These are phyloP conservation scores for Plodia interpunctella DNA, from an alignment of 1,140 invertebrate species.

Conservation along the genomic window DNA sequence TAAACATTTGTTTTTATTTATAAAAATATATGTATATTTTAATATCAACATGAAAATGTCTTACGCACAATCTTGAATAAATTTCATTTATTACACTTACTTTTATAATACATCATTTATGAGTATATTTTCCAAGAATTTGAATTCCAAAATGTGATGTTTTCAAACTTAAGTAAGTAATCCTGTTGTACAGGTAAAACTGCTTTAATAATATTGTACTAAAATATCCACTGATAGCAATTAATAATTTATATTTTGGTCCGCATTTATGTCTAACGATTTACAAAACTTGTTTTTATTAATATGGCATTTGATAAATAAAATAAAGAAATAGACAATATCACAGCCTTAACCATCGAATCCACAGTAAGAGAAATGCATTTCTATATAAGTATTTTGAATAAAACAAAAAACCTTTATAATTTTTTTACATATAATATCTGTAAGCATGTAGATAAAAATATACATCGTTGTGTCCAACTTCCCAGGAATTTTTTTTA, in stretches of 20 bases:
- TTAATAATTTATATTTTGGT: too few relatives aligned
- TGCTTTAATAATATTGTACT: not conserved
- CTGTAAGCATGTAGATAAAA: too few relatives aligned
- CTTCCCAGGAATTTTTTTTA: too few relatives aligned
- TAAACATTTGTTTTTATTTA: too few relatives aligned
- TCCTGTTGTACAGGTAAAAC: not conserved
- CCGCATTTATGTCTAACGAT: too few relatives aligned
- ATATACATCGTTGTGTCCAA: too few relatives aligned
- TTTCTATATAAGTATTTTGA: not conserved
- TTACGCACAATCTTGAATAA: too few relatives aligned
- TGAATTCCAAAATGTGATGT: not conserved
- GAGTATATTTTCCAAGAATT: not conserved
- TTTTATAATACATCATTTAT: not conserved
- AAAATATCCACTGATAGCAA: too few relatives aligned
- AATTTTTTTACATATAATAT: too few relatives aligned
- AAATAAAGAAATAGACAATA: not conserved
- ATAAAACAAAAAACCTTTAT: not conserved
- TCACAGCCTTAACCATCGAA: not conserved
- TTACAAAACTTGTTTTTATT: not conserved
- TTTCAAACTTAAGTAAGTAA: not conserved
- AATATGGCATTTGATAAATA: not conserved
- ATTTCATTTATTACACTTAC: not conserved
- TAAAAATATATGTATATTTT: too few relatives aligned
- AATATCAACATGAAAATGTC: too few relatives aligned
- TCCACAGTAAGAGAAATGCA: not conserved